Percentiles rank a stretch among this genome's conserved stretches.
These are phyloP conservation scores for Lasioglossum vierecki DNA, from an alignment of 2,888 invertebrate genomes.

Conservation along the genomic window DNA sequence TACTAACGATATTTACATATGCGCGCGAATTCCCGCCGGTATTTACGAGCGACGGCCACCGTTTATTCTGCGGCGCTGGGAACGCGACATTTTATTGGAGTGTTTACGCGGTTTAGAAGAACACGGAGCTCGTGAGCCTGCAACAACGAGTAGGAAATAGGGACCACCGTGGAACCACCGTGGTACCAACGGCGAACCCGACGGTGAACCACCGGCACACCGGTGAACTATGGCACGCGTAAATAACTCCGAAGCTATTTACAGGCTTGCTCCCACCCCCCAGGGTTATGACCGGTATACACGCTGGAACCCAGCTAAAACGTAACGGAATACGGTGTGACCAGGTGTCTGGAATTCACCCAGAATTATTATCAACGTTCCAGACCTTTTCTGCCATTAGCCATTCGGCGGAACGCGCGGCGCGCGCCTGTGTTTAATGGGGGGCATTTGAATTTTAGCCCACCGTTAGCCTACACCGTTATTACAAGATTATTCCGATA, in stretches of 20 bases:
- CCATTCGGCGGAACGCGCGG: neutral
- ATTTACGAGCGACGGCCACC: neutral
- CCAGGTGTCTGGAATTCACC: constrained; percentile 42
- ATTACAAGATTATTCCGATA: constrained; percentile 42
- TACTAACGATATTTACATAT: constrained; percentile 40
- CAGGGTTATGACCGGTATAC: constrained; percentile 16
- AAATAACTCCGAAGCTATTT: constrained; percentile 38
- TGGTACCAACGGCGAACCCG: neutral
- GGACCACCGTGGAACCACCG: no score
- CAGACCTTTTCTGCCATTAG: constrained; percentile 35
- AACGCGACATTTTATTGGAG: constrained; percentile 35
- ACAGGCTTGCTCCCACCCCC: neutral
- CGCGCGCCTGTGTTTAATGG: constrained; percentile 27
- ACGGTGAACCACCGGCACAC: neutral
- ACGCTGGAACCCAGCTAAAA: neutral
- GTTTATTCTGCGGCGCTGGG: neutral
- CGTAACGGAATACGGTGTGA: constrained; percentile 18
- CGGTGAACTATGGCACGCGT: neutral
- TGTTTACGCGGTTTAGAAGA: constrained; percentile 24
- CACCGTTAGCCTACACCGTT: constrained; percentile 5
- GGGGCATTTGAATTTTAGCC: constrained; percentile 34
- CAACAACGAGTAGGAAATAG: neutral
- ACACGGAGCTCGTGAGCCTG: constrained; percentile 9
- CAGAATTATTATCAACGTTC: constrained; percentile 54
- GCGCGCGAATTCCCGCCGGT: constrained; percentile 19